Percentiles rank a stretch among this genome's conserved stretches.
Conservation (phyloP, 2,113 vertebrate genomes). For the Bubalus kerabau region DNA sequence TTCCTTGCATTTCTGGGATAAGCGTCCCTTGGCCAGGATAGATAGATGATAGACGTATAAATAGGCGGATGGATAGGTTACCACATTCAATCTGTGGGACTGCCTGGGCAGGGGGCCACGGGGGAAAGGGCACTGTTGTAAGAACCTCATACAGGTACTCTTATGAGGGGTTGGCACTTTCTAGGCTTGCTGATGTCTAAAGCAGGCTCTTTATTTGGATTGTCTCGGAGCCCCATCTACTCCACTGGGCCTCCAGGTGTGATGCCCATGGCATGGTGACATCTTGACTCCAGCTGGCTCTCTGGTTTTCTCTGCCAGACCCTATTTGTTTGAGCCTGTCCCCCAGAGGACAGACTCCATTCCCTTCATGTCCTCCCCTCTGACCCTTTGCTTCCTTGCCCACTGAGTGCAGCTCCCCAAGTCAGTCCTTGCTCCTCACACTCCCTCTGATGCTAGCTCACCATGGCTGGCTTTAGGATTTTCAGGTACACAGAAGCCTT, state of each 20-base stretch:
- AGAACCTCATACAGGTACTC: not conserved
- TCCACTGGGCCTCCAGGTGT: not conserved
- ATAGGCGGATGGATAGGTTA: no score
- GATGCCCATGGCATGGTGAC: not conserved
- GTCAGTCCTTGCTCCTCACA: not conserved
- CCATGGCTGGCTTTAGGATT: not conserved
- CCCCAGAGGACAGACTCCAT: not conserved
- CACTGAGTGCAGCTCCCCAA: not conserved
- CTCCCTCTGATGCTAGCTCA: not conserved
- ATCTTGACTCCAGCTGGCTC: not conserved
- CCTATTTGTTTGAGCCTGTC: not conserved
- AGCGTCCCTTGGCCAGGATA: no score
- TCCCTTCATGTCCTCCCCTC: no score
- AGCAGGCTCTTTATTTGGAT: not conserved
- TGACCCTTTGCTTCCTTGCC: not conserved
- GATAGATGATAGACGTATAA: not conserved
- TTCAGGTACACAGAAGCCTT: not conserved
- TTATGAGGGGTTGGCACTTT: not conserved
- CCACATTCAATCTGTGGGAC: not conserved
- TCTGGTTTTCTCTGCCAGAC: not conserved
- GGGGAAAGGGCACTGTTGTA: not conserved
- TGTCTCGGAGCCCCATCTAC: not conserved
- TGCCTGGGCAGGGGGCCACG: accelerated
- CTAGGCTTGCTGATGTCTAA: not conserved
- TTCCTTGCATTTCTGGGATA: not conserved